Evolutionary conservation across 2,113 vertebrate genomes (phyloP).

Genomic region (Diglossa brunneiventris): DNA sequence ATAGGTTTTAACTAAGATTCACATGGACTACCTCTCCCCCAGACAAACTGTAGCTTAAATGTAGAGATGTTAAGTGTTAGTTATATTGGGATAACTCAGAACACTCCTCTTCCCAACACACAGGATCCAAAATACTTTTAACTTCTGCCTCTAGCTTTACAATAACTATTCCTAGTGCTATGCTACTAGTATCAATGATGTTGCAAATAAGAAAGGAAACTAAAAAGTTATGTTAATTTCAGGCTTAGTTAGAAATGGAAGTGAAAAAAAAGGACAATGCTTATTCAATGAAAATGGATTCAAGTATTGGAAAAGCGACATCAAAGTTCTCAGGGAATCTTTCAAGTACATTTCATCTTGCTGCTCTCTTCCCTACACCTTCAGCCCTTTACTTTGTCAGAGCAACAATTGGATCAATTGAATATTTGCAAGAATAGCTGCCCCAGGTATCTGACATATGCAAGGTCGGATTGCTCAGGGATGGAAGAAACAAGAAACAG

Average conservation of each 20-base stretch:
- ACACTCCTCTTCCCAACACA: background rate
- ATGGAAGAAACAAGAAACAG: background rate
- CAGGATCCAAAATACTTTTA: background rate
- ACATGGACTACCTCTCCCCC: background rate
- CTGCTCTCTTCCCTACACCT: background rate
- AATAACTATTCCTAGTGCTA: background rate
- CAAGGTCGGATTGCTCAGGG: background rate
- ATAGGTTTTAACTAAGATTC: background rate
- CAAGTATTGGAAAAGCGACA: background rate
- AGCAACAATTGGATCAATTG: background rate
- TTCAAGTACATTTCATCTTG: background rate
- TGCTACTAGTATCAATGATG: background rate
- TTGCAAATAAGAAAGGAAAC: background rate
- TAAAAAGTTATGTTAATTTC: constrained; percentile 2
- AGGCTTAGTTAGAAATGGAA: constrained; percentile 15
- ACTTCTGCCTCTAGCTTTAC: background rate
- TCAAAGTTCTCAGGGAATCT: background rate
- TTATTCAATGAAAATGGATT: background rate
- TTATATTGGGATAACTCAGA: background rate
- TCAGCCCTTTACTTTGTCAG: background rate
- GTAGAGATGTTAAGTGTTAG: background rate
- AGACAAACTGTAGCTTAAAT: background rate
- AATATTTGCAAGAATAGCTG: background rate
- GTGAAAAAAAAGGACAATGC: background rate
- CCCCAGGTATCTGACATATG: background rate